Evolutionary conservation across 1,140 invertebrate species (phyloP), one percentile per base, ranked within the genome.

Genomic region (Lysiphlebus fabarum): DNA sequence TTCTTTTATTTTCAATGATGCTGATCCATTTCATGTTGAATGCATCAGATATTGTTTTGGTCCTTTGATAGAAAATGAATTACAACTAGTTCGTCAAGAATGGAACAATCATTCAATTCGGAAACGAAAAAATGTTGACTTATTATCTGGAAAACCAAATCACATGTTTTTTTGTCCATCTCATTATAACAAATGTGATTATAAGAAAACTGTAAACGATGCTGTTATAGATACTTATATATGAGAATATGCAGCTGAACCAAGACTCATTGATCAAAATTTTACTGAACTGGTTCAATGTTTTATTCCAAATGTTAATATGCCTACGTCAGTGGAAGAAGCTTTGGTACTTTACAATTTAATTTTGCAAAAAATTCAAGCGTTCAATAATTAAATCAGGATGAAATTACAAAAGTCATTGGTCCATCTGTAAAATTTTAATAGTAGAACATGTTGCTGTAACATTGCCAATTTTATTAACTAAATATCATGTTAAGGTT

Each of bases 11-110:
- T 56, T 40, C 34, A 34, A 65, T 42, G 57, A 62, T 57, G 54
- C 56, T 3, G 49, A 65, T 49, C 7, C 37, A 14, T 33, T 62
- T 26, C 42, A 58, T 17, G 17, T 49, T 8, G 59, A 65, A 57
- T 62, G 56, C 26, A 37, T 59, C 14, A 42, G 63, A 33, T 62
- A 54, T 54, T 65, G 57, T 50, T 62, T 62, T 50, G 57, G 63
- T 36, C 53, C 53, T 9, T 11, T 65, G 6, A 59, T 65, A 10
- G 12, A 40, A 36, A 34, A 38, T 26, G 54, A 62, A 12, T 62
- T 62, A 41, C 9, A 65, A 50, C 48, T 42, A 2, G 44, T 50
- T 38, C 42, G 43, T 9, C 41, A 57, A 34, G 53, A 65, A 44
- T 62, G 45, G 53, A 65, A 65, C 54, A 33, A 41, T 11, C 59